Evolutionary conservation across 1,140 invertebrate species (phyloP).

Genomic region (Brachionus sp.): DNA sequence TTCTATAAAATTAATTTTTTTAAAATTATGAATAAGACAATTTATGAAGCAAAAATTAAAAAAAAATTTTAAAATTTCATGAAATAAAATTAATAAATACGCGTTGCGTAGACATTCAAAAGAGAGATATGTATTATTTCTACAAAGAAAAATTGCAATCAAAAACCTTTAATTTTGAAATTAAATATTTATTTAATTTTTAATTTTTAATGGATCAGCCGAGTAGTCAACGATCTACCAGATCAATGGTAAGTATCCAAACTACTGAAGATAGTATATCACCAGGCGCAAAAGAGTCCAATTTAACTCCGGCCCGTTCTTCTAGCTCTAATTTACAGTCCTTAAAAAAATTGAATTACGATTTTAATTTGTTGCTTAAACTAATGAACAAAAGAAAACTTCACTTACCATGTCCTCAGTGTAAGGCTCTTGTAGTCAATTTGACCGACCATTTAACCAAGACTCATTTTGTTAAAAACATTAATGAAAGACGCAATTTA

Average conservation of each 20-base stretch:
- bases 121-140: conserved; percentile 28
- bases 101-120: conserved; percentile 35
- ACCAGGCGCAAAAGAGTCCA: neutral
- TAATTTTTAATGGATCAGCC: neutral
- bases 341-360: neutral
- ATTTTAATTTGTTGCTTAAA: conserved; percentile 24
- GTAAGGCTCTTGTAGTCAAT: conserved; percentile 5
- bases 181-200: neutral
- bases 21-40: conserved; percentile 13
- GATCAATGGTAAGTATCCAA: neutral
- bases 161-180: conserved; percentile 20
- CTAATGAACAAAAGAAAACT: conserved; percentile 41
- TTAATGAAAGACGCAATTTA: conserved; percentile 2
- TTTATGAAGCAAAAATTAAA: conserved; percentile 29
- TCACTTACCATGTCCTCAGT: conserved; percentile 26
- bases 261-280: neutral
- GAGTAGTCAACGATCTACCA: neutral
- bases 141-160: conserved; percentile 4
- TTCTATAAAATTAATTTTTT: neutral
- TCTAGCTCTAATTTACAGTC: neutral
- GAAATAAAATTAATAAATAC: conserved; percentile 13
- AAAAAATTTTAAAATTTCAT: neutral
- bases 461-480: conserved; percentile 39
- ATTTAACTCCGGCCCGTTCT: neutral
- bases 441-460: conserved; percentile 35